Conservation (phyloP, 2,113 vertebrate genomes). For the Ia io region DNA sequence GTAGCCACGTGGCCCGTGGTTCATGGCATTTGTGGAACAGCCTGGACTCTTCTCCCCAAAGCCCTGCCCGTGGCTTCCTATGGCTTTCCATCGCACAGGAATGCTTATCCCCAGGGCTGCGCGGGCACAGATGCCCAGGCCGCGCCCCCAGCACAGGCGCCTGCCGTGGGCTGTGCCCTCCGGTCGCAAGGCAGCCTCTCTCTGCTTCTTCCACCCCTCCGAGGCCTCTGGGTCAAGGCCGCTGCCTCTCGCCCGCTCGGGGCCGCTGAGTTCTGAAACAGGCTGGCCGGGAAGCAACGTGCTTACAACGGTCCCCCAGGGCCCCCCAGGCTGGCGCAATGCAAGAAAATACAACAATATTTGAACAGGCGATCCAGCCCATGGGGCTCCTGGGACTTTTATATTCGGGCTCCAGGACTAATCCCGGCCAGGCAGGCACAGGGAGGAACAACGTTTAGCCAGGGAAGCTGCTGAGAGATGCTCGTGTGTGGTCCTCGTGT, state of each 20-base stretch:
- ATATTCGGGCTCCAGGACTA: not conserved
- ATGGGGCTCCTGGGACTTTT: not conserved
- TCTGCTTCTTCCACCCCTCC: not conserved
- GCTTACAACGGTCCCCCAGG: not conserved
- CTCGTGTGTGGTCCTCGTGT: not conserved
- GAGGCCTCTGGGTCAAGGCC: not conserved
- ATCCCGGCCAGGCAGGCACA: not conserved
- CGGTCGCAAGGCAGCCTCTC: fast-evolving
- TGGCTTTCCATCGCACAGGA: not conserved
- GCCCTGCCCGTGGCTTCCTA: not conserved
- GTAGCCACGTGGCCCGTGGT: fast-evolving
- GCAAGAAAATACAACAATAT: not conserved
- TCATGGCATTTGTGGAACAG: not conserved
- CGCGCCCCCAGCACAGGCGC: no score
- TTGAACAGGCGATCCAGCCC: not conserved
- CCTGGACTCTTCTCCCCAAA: fast-evolving
- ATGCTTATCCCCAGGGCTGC: not conserved
- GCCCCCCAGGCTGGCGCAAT: not conserved
- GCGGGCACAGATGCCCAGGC: fast-evolving
- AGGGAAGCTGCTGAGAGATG: not conserved
- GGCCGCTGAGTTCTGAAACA: not conserved
- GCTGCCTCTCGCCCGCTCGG: not conserved
- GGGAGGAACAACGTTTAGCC: not conserved
- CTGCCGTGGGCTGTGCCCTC: not conserved
- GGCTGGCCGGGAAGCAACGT: not conserved